Base-by-base conservation (phyloP, 1,140 invertebrate species). In the Camponotus pennsylvanicus region DNA sequence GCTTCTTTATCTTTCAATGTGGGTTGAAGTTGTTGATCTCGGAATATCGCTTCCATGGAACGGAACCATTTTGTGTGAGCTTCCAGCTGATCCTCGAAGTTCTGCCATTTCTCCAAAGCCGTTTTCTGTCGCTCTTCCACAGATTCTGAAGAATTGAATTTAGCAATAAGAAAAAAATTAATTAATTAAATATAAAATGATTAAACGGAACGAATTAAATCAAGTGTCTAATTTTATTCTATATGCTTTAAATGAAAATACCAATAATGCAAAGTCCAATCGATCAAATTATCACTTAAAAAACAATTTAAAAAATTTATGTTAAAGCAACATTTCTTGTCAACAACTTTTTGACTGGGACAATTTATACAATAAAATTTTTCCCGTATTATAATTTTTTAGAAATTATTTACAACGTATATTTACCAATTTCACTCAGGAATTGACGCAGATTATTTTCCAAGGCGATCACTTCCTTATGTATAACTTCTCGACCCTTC, bases 31-130 rank as follows among this genome's bases (percentile, higher is more conserved):
- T 97, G 97, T 94, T 98, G 98, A 88, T 98, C 98, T 83, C 98
- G 97, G 91, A 99, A 98, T 37, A 97, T 96, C 40, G 96, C 96
- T 95, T 99, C 98, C 91, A 97, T 97, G 52, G 96, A 95, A 90
- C 97, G 97, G 78, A 99, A 97, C 98, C 98, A 99, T 88, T 97
- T 97, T 6, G 97, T 97, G 45, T 98, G 96, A 13, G 96, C 95
- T 87, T 99, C 97, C 42, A 98, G 95, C 52, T 97, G 96, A 57
- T 96, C 95, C 93, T 99, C 98, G 95, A 99, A 99, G 80, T 98
- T 97, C 85, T 97, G 96, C 98, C 99, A 99, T 93, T 98, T 97
- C 64, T 97, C 96, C 15, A 98, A 93, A 0, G 97, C 97, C 87
- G 96, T 96, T 90, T 97, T 96, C 61, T 98, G 96, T 91, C 97